Base-by-base conservation (phyloP, 2,113 vertebrate species). In the Cacatua alba region DNA sequence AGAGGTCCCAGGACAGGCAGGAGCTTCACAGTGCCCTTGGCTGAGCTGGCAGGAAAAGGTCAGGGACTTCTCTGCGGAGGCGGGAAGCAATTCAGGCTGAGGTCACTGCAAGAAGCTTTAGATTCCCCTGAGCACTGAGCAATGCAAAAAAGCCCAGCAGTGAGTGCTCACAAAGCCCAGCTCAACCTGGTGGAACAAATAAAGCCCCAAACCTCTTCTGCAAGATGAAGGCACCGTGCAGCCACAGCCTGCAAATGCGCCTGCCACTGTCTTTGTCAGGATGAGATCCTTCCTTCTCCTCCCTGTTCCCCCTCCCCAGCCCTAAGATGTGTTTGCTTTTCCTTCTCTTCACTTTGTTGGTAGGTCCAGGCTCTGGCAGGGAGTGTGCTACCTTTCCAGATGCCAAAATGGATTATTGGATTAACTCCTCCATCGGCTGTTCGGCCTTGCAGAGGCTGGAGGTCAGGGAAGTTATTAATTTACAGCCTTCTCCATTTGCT, bases 41-140 rank as follows among this genome's bases (percentile, higher is more conserved):
- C 52, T 76, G 92, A 55, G 86, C n/a, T 44, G 86, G 82, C 48
- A 81, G 75, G 65, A n/a, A 63, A 82, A 84, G 90, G 82, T 68
- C 75, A 52, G 69, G 72, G 64, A 51, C 63, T 23, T 70, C 3
- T 1, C 65, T 41, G 65, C 0, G 4, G 67, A 77, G 70, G 68
- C 5, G 10, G 80, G 67, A 44, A 51, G 53, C 25, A 24, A 63
- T 68, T 55, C 33, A n/a, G 63, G 78, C 52, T 72, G 86, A 83
- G 77, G 86, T 43, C 76, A 55, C 59, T 44, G 20, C 28, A 11
- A 62, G 81, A 68, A 65, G 55, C 51, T 74, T 62, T 35, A 8
- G 10, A 17, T n/a, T 82, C 67, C 53, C 84, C 65, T 44, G 69
- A 62, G 72, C 63, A 70, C 46, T 25, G 51, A 83, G 68, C 16